Conservation (phyloP, 2,797 vertebrate species). For the Rhabdomys pumilio region DNA sequence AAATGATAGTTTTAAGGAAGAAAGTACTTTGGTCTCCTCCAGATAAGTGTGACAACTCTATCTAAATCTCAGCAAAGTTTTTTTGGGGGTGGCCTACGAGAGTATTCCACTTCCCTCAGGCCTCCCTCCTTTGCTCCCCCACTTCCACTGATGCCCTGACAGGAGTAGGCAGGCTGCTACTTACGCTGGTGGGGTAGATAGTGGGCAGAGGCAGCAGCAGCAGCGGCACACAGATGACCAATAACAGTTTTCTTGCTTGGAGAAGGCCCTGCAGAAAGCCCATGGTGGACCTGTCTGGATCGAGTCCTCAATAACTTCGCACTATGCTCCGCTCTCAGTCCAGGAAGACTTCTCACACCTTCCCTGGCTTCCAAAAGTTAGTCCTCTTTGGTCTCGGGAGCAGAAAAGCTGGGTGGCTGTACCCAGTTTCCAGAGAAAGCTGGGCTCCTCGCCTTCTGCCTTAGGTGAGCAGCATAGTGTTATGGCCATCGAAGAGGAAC, state of each 20-base stretch:
- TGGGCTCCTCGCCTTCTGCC: conserved; percentile 69
- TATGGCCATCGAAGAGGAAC: conserved; percentile 72
- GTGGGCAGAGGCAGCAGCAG: conserved; percentile 96
- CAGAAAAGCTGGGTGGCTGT: conserved; percentile 51
- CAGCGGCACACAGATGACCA: conserved; percentile 95
- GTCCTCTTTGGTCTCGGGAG: conserved; percentile 61
- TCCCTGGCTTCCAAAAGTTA: conserved; percentile 71
- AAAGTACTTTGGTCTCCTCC: not conserved
- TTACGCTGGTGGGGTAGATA: conserved; percentile 96
- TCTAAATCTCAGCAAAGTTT: not conserved
- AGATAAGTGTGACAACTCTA: not conserved
- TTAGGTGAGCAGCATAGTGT: conserved; percentile 84
- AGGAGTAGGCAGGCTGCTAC: conserved; percentile 87
- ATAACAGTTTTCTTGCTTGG: conserved; percentile 94
- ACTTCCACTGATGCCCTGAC: not conserved
- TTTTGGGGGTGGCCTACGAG: not conserved
- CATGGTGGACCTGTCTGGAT: conserved; percentile 87
- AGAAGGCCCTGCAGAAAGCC: conserved; percentile 93
- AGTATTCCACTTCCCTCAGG: not conserved
- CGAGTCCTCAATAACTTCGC: not conserved
- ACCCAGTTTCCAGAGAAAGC: not conserved
- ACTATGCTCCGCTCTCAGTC: not conserved
- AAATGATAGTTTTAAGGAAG: not conserved
- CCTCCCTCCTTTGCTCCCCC: not conserved
- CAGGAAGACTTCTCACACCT: conserved; percentile 58